Percentiles rank a stretch among this genome's conserved stretches.
phyloP scores from a whole-genome alignment of 2,888 invertebrate species.

The Heliothis peltigera region DNA sequence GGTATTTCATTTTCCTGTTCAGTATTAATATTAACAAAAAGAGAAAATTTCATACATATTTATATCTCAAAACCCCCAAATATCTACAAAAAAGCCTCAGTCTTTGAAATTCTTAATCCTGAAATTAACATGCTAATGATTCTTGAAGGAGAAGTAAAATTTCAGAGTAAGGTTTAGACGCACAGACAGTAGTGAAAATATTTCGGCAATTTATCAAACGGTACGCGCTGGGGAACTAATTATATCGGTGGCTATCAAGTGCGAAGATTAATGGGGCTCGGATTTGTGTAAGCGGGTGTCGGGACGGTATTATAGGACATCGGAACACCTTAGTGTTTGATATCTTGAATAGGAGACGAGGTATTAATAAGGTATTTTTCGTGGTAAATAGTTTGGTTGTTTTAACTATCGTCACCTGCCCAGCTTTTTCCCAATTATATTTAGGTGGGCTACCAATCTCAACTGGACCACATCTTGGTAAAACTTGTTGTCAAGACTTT shows the following conservation, averaged over 20 bases:
- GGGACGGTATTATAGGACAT: constrained; percentile 18
- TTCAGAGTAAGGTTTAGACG: constrained; percentile 6
- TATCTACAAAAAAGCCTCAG: not conserved
- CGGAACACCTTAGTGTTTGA: constrained; percentile 23
- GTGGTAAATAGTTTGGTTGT: too few species aligned
- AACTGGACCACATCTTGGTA: too few species aligned
- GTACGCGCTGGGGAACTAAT: constrained; percentile 43
- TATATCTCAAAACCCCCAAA: not conserved
- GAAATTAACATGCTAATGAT: constrained; percentile 46
- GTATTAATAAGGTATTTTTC: not conserved
- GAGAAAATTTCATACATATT: not conserved
- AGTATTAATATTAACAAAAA: not conserved
- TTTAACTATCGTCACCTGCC: too few species aligned
- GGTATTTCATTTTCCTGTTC: too few species aligned
- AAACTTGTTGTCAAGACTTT: too few species aligned
- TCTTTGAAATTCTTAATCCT: constrained; percentile 17
- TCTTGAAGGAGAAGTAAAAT: constrained; percentile 25
- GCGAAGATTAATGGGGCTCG: constrained; percentile 50
- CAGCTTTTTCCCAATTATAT: too few species aligned
- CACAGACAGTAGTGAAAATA: constrained; percentile 36
- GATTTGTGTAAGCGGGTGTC: constrained; percentile 38
- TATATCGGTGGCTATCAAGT: constrained; percentile 57
- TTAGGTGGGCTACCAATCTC: too few species aligned
- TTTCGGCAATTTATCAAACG: constrained; percentile 53
- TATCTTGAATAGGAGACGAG: not conserved